These are phyloP conservation scores for Drosophila atripex DNA, from an alignment of 2,888 invertebrate genomes.

Conservation along the genomic window DNA sequence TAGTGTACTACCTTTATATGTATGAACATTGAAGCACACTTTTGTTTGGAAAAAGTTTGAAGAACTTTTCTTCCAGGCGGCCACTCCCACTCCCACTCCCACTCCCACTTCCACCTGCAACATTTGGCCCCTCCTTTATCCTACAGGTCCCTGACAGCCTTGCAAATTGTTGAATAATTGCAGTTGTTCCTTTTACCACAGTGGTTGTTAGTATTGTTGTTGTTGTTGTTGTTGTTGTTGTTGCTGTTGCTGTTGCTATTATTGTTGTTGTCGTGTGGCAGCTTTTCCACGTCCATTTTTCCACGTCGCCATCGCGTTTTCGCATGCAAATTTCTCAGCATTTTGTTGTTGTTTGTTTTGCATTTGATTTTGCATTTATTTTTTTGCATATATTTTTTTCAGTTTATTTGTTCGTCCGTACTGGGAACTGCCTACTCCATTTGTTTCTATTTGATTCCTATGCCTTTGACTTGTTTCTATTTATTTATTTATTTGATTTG, in stretches of 20 bases:
- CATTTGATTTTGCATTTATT: slow-evolving; percentile 2
- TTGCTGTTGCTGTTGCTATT: slow-evolving; percentile 23
- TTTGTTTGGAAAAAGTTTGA: slow-evolving; percentile 58
- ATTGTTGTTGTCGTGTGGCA: slow-evolving; percentile 31
- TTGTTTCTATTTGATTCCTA: slow-evolving; percentile 24
- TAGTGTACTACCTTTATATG: slow-evolving; percentile 19
- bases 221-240: slow-evolving; percentile 28
- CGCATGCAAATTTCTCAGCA: slow-evolving; percentile 35
- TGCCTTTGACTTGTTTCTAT: slow-evolving; percentile 2
- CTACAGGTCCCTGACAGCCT: slow-evolving; percentile 23
- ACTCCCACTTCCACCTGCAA: slow-evolving; percentile 7
- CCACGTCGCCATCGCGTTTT: slow-evolving; percentile 44
- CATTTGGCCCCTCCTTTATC: not conserved
- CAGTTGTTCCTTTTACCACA: slow-evolving; percentile 53
- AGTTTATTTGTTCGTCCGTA: slow-evolving; percentile 4
- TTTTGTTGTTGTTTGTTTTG: slow-evolving; percentile 1
- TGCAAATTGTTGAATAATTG: slow-evolving; percentile 76
- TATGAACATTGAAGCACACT: slow-evolving; percentile 30
- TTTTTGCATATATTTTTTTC: no score
- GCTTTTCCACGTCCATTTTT: slow-evolving; percentile 47
- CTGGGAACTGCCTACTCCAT: slow-evolving; percentile 5
- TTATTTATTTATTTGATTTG: slow-evolving; percentile 20
- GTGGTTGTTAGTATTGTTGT: slow-evolving; percentile 30
- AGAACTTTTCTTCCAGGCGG: slow-evolving; percentile 57
- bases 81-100: slow-evolving; percentile 12